These are phyloP conservation scores for Penaeus indicus DNA, from an alignment of 1,140 invertebrate genomes.

Conservation along the genomic window DNA sequence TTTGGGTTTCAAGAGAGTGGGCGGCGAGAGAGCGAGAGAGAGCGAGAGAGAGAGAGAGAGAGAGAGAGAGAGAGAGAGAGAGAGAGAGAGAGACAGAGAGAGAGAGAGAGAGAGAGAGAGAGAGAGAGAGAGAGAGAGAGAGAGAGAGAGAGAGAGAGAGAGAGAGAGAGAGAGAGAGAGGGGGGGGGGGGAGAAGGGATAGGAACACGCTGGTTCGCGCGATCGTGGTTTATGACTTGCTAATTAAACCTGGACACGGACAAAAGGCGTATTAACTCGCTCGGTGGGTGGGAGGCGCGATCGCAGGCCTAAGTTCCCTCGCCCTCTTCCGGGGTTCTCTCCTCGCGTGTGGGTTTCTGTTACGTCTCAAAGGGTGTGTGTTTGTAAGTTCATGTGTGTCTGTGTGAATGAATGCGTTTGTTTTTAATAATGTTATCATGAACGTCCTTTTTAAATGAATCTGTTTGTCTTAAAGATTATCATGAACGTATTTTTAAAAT, in stretches of 20 bases:
- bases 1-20: not conserved
- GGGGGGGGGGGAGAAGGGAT: not conserved
- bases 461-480: too few relatives aligned
- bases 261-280: slow-evolving; percentile 34
- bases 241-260: slow-evolving; percentile 50
- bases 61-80: not conserved
- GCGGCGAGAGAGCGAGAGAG: not conserved
- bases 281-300: not conserved
- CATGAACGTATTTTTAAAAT: too few relatives aligned
- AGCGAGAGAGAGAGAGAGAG: not conserved
- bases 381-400: too few relatives aligned
- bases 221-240: slow-evolving; percentile 55
- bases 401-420: too few relatives aligned
- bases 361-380: too few relatives aligned
- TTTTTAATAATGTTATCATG: too few relatives aligned
- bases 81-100: not conserved
- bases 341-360: too few relatives aligned
- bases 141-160: too few relatives aligned
- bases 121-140: too few relatives aligned
- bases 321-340: too few relatives aligned
- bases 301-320: not conserved
- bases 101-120: not conserved
- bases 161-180: not conserved
- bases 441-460: too few relatives aligned
- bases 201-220: slow-evolving; percentile 24